phyloP scores from a whole-genome alignment of 2,113 vertebrate genomes.

The Halcyon senegalensis region DNA sequence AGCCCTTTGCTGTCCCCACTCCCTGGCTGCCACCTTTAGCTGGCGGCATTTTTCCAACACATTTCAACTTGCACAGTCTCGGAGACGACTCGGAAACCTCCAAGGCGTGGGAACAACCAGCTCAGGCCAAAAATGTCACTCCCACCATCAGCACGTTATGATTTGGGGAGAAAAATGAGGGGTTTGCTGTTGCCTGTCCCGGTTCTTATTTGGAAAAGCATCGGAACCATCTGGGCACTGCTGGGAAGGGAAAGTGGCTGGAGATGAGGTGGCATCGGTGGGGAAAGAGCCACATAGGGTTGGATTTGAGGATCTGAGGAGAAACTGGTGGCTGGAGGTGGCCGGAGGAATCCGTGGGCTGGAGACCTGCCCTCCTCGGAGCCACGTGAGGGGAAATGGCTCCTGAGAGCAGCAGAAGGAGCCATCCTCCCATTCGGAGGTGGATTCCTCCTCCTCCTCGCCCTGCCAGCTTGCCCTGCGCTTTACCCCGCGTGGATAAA shows the following conservation, averaged over 20 bases:
- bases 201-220: too few species aligned
- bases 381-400: accelerated
- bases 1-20: not conserved
- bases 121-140: not conserved
- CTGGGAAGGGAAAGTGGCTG: too few species aligned
- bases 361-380: too few species aligned
- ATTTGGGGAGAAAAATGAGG: not conserved
- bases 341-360: accelerated
- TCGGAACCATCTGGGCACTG: too few species aligned
- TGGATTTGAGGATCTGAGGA: not conserved
- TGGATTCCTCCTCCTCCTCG: not conserved
- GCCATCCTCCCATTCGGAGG: not conserved
- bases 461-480: not conserved
- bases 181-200: not conserved
- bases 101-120: not conserved
- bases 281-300: too few species aligned
- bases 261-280: too few species aligned
- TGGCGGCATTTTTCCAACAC: not conserved
- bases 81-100: not conserved
- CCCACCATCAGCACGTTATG: accelerated
- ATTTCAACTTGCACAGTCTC: not conserved
- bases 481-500: not conserved
- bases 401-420: accelerated
- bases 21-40: not conserved
- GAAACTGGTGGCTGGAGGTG: not conserved